Evolutionary conservation across 1,140 invertebrate species (phyloP).

Genomic region (Tachypleus tridentatus): DNA sequence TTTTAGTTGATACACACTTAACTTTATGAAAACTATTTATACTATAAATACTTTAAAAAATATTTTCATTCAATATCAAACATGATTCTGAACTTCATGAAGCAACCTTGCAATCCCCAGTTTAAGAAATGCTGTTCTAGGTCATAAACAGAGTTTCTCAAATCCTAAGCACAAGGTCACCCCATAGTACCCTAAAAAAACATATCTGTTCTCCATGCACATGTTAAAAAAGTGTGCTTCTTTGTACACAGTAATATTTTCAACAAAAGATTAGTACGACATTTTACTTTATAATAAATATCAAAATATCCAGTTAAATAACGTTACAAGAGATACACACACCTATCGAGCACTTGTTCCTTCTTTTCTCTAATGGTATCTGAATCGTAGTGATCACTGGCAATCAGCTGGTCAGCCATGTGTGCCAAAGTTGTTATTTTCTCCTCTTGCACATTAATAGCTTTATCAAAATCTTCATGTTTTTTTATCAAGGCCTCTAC

Average conservation of each 20-base stretch:
- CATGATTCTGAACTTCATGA: too few species aligned
- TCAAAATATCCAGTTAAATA: too few species aligned
- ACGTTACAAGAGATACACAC: constrained; percentile 3
- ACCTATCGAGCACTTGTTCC: constrained; percentile 58
- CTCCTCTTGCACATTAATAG: constrained; percentile 96
- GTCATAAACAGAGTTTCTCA: too few species aligned
- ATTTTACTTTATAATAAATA: constrained; percentile 4
- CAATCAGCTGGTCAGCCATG: constrained; percentile 87
- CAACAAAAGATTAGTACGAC: constrained; percentile 2
- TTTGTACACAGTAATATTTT: neutral
- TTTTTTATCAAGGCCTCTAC: constrained; percentile 97
- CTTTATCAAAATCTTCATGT: constrained; percentile 98
- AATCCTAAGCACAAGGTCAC: too few species aligned
- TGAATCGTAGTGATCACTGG: constrained; percentile 86
- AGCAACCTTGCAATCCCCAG: too few species aligned
- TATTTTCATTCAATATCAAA: too few species aligned
- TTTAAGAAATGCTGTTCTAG: too few species aligned
- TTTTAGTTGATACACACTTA: too few species aligned
- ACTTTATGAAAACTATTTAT: too few species aligned
- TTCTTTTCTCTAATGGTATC: constrained; percentile 81
- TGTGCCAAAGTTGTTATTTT: constrained; percentile 90
- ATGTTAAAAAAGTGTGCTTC: neutral
- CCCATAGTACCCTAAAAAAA: too few species aligned
- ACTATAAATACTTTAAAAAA: too few species aligned
- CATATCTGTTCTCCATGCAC: too few species aligned